Conservation (phyloP, 2,888 invertebrate genomes). For the Eupsilia transversa region DNA sequence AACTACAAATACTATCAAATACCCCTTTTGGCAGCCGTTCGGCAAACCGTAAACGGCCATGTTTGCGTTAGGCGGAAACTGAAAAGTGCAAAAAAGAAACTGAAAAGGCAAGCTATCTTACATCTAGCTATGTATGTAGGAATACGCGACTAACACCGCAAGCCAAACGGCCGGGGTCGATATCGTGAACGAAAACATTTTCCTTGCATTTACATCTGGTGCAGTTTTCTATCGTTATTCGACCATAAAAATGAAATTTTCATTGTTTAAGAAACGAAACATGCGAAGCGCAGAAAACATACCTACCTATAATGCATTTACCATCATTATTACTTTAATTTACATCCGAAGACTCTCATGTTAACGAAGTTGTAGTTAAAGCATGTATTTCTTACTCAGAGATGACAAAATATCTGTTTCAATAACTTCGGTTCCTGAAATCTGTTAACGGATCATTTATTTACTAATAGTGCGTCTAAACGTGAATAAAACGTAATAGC, state of each 20-base stretch:
- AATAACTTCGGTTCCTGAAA: no score
- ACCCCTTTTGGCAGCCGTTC: slow-evolving; percentile 6
- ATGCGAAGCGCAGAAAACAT: no score
- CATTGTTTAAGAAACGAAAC: background rate
- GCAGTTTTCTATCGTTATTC: slow-evolving; percentile 14
- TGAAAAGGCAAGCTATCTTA: slow-evolving; percentile 17
- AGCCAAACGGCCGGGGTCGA: slow-evolving; percentile 50
- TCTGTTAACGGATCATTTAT: no score
- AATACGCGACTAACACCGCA: slow-evolving; percentile 36
- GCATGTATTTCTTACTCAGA: no score
- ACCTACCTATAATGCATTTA: no score
- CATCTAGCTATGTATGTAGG: slow-evolving; percentile 19
- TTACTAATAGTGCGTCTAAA: background rate
- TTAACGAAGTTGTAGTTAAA: no score
- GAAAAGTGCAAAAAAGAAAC: slow-evolving; percentile 23
- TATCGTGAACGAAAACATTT: slow-evolving; percentile 44
- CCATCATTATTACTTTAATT: no score
- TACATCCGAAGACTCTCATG: no score
- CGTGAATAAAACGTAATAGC: background rate
- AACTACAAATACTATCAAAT: slow-evolving; percentile 6
- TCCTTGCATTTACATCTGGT: slow-evolving; percentile 23
- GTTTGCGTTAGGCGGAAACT: slow-evolving; percentile 15
- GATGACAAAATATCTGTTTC: no score
- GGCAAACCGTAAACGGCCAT: slow-evolving; percentile 3
- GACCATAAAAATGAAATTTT: slow-evolving; percentile 3